These are phyloP conservation scores for Taxidea taxus DNA, from an alignment of 2,113 vertebrate species.

Conservation along the genomic window DNA sequence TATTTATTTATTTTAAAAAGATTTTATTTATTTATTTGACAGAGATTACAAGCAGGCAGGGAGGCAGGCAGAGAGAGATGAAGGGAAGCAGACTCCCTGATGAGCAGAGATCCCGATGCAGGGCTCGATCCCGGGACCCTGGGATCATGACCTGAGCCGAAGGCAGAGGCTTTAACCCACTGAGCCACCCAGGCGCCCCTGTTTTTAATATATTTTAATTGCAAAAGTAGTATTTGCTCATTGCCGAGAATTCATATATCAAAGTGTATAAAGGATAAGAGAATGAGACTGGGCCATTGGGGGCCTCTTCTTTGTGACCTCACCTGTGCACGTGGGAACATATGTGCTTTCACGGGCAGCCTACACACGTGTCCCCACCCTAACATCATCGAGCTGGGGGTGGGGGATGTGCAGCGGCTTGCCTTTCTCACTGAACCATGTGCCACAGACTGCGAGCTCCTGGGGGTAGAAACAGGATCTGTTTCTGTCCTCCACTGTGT, in stretches of 20 bases:
- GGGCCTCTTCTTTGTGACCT: background rate
- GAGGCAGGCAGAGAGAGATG: no score
- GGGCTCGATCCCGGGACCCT: no score
- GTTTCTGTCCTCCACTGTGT: background rate
- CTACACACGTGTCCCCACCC: rapidly evolving
- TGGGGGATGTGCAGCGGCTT: background rate
- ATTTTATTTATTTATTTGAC: no score
- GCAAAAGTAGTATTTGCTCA: background rate
- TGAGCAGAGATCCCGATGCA: no score
- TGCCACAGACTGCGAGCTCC: background rate
- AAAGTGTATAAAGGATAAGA: background rate
- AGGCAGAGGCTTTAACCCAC: no score
- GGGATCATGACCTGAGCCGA: no score
- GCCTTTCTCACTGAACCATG: background rate
- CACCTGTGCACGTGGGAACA: background rate
- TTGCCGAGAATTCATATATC: background rate
- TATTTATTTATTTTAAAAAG: no score
- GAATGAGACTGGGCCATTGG: background rate
- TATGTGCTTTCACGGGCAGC: background rate
- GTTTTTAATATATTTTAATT: background rate
- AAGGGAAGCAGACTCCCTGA: no score
- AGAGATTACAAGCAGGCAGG: no score
- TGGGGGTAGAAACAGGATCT: background rate
- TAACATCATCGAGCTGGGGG: background rate
- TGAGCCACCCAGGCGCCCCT: no score